Evolutionary conservation across 2,888 invertebrate genomes (phyloP).

Genomic region (Beris morrisii): DNA sequence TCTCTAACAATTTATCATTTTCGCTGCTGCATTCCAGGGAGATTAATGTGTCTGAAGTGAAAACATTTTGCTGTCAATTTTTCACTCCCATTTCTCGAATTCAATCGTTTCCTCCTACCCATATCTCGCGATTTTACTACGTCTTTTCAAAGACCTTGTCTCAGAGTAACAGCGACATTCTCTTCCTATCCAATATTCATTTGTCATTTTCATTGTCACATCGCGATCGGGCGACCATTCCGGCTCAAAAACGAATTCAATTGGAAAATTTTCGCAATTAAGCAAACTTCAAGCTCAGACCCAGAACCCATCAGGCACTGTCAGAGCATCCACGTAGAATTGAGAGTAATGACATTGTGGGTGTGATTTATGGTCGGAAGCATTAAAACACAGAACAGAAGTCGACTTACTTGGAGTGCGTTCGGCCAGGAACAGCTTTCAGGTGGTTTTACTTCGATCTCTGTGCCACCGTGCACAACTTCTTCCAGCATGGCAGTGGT

Average conservation of each 20-base stretch:
- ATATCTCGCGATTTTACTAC: background rate
- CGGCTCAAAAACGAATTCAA: no score
- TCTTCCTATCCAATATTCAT: background rate
- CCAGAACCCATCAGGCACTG: background rate
- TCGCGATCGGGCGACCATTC: no score
- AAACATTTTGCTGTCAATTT: constrained; percentile 37
- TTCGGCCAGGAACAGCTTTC: constrained; percentile 66
- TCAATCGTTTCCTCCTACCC: background rate
- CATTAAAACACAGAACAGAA: background rate
- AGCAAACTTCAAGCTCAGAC: background rate
- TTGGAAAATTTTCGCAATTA: background rate
- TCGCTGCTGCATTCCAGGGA: constrained; percentile 36
- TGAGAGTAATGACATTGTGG: no score
- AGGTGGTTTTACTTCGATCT: constrained; percentile 65
- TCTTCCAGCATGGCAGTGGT: constrained; percentile 49
- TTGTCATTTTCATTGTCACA: background rate
- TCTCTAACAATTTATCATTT: constrained; percentile 36
- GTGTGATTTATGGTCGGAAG: no score
- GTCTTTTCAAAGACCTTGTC: background rate
- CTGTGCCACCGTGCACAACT: constrained; percentile 54
- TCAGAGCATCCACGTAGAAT: background rate
- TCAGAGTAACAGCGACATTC: background rate
- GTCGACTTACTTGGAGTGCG: constrained; percentile 70
- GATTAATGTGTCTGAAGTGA: constrained; percentile 37
- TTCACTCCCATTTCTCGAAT: constrained; percentile 29